Conservation (phyloP, 2,113 vertebrate species). For the Meles meles region DNA sequence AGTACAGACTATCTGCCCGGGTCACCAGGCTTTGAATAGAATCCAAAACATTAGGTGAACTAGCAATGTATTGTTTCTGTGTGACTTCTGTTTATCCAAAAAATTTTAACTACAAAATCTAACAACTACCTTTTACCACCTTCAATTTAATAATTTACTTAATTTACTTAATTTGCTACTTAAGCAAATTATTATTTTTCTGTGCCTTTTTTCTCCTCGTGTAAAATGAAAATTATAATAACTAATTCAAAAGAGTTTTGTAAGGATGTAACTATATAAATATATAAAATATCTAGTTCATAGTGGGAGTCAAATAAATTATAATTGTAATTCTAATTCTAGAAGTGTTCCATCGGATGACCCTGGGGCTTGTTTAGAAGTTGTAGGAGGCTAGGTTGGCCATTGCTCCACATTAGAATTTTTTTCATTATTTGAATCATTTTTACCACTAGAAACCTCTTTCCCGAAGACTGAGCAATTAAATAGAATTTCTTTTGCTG, state of each 20-base stretch:
- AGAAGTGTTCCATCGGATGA: neutral
- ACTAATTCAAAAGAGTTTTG: neutral
- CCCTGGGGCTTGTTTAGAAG: neutral
- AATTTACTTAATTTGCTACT: too few relatives aligned
- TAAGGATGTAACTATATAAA: neutral
- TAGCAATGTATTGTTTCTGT: neutral
- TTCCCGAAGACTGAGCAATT: neutral
- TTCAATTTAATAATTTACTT: too few relatives aligned
- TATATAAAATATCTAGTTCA: neutral
- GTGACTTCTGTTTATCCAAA: neutral
- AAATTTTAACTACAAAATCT: neutral
- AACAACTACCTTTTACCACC: neutral
- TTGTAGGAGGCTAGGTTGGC: neutral
- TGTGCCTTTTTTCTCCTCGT: neutral
- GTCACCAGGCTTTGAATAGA: conserved; percentile 3
- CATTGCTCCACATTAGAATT: neutral
- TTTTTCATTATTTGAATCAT: conserved; percentile 21
- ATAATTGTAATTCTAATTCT: conserved; percentile 18
- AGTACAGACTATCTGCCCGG: neutral
- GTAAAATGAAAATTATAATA: conserved; percentile 25
- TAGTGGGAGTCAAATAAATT: neutral
- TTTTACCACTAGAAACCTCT: neutral
- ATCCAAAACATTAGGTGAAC: neutral
- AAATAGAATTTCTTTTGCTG: neutral
- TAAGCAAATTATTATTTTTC: neutral